phyloP scores from a whole-genome alignment of 2,888 invertebrate species.

The Agriopis aurantiaria region DNA sequence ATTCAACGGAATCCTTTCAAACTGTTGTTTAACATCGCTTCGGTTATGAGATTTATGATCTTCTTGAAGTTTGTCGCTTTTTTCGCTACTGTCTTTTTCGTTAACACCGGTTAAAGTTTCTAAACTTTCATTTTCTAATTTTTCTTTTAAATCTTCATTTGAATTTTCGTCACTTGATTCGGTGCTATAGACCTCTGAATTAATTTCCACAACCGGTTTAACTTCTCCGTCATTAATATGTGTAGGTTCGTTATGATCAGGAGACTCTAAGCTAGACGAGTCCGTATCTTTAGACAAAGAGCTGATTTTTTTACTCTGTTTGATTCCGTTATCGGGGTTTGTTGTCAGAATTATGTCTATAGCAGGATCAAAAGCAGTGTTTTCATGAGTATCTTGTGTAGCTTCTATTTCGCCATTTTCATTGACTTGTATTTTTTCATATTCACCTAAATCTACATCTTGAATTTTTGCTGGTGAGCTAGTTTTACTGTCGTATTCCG shows the following conservation, averaged over 20 bases:
- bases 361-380: conserved; percentile 44
- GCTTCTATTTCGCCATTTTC: conserved; percentile 61
- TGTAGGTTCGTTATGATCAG: conserved; percentile 54
- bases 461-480: conserved; percentile 51
- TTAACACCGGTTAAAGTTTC: conserved; percentile 59
- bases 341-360: conserved; percentile 43
- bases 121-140: conserved; percentile 55
- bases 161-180: conserved; percentile 57
- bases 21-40: conserved; percentile 74
- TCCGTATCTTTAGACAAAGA: conserved; percentile 44
- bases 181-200: conserved; percentile 59
- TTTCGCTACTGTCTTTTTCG: conserved; percentile 48
- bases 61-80: conserved; percentile 52
- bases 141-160: conserved; percentile 48
- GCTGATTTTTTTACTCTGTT: conserved; percentile 42
- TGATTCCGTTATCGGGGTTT: conserved; percentile 38
- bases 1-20: conserved; percentile 79
- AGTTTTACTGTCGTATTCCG: conserved; percentile 4
- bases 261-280: conserved; percentile 44
- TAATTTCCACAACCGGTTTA: conserved; percentile 77
- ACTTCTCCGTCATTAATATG: conserved; percentile 73
- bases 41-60: conserved; percentile 46
- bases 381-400: conserved; percentile 53
- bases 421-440: conserved; percentile 64
- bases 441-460: conserved; percentile 65